Base-by-base conservation (phyloP, 1,140 invertebrate species). In the Calephelis virginiensis region DNA sequence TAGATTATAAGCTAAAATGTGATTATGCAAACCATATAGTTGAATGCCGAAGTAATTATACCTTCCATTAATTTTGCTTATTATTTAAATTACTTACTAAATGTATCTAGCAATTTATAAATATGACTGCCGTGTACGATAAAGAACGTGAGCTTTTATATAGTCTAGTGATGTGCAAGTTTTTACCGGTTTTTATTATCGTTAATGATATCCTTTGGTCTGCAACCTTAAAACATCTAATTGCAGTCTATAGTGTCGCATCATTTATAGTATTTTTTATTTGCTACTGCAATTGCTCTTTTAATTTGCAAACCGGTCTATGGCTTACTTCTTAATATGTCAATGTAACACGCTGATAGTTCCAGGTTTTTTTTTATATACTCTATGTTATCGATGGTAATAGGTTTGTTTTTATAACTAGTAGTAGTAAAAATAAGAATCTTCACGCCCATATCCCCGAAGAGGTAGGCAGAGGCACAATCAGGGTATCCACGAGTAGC, bases 331-430 rank as follows among this genome's bases (percentile, higher is more conserved):
- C 81, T 86, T 86, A 82, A 83, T 85, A 86, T 83, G 78, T 82
- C 80, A 85, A 81, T 82, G 84, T 81, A 82, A 86, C 82, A 78
- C 77, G 77, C 76, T 79, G 82, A 83, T 85, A 88, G 80, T 77
- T 81, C 68, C 66, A 68, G 70, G 75, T 66, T 63, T 69, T 68
- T 77, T 78, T 72, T 73, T 75, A 47, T 13, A 59, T 66, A 40
- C 40, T 6, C 6, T 53, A 5, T 60, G 56, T 14, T 50, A 59
- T 66, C 45, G 45, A 13, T 6, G 8, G n/a, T 14, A 50, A 50
- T 50, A 17, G 13, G 13, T 14, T 50, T 17, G 14, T 14, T 17
- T 17, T 17, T 17, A n/a, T n/a, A n/a, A n/a, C 3, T 17, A 3
- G 3, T 17, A 17, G 3, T 3, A 17, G 17, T 17, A 17, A 17